Conservation (phyloP, 2,113 vertebrate genomes). For the Fregetta grallaria region DNA sequence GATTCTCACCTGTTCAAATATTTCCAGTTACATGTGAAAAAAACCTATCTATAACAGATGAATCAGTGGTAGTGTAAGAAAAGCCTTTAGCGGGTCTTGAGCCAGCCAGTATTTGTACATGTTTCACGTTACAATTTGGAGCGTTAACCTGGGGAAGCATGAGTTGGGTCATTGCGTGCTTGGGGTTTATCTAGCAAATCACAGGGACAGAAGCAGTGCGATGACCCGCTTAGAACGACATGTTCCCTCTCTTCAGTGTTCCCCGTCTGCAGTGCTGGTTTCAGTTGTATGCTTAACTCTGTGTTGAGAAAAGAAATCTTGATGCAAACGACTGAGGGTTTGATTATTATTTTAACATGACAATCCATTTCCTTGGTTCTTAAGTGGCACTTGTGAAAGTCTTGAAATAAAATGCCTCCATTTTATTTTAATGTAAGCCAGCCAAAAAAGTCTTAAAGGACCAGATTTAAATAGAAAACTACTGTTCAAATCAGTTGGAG, state of each 20-base stretch:
- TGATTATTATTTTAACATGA: not conserved
- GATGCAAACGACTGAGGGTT: not conserved
- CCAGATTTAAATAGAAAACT: not conserved
- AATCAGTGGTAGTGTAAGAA: conserved; percentile 22
- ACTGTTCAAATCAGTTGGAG: not conserved
- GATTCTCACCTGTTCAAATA: conserved; percentile 53
- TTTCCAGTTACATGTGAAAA: conserved; percentile 27
- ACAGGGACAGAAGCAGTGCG: not conserved
- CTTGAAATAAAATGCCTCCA: not conserved
- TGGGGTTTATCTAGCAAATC: not conserved
- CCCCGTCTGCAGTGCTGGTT: not conserved
- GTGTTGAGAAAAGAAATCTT: not conserved
- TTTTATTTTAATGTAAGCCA: not conserved
- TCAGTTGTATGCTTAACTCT: not conserved
- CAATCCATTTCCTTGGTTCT: not conserved
- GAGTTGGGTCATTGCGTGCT: not conserved
- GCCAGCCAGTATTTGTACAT: conserved; percentile 8
- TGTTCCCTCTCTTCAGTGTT: not conserved
- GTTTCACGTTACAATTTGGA: conserved; percentile 48
- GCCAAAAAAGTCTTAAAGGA: not conserved
- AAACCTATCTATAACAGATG: conserved; percentile 21
- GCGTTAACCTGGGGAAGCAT: not conserved
- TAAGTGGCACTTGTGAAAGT: not conserved
- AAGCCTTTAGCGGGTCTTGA: not conserved
- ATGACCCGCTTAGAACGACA: conserved; percentile 10